Evolutionary conservation across 1,140 invertebrate species (phyloP).

Genomic region (Nasonia vitripennis): DNA sequence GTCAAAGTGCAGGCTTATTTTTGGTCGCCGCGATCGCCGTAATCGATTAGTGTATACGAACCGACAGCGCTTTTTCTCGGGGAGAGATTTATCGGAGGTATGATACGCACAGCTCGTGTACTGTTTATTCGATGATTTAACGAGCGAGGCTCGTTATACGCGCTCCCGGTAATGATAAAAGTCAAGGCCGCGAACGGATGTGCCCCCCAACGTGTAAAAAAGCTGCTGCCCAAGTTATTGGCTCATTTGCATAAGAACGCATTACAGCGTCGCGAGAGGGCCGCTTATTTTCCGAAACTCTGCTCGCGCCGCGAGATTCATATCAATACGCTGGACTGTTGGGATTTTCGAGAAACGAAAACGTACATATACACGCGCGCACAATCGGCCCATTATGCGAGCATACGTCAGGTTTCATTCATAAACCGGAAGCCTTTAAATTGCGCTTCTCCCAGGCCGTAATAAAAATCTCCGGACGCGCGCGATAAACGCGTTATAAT

Average conservation of each 20-base stretch:
- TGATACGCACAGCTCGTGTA: too few species aligned
- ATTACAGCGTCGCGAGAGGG: background rate
- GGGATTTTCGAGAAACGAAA: slow-evolving; percentile 27
- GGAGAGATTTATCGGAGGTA: background rate
- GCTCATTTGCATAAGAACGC: background rate
- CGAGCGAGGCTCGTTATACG: background rate
- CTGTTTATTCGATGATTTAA: background rate
- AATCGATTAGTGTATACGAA: background rate
- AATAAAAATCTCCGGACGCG: background rate
- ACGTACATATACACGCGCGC: background rate
- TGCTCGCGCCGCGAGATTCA: background rate
- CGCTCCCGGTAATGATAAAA: background rate
- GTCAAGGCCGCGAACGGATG: too few species aligned
- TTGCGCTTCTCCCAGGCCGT: background rate
- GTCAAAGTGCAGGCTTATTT: background rate
- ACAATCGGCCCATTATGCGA: slow-evolving; percentile 12
- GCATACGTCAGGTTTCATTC: slow-evolving; percentile 16
- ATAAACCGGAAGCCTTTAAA: slow-evolving; percentile 29
- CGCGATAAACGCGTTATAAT: background rate
- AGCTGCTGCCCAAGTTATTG: background rate
- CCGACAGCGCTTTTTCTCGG: too few species aligned
- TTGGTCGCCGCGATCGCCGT: too few species aligned
- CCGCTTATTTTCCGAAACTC: background rate
- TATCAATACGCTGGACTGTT: slow-evolving; percentile 13
- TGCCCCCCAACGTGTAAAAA: background rate